phyloP scores from a whole-genome alignment of 1,140 invertebrate genomes.

The Acromyrmex charruanus region DNA sequence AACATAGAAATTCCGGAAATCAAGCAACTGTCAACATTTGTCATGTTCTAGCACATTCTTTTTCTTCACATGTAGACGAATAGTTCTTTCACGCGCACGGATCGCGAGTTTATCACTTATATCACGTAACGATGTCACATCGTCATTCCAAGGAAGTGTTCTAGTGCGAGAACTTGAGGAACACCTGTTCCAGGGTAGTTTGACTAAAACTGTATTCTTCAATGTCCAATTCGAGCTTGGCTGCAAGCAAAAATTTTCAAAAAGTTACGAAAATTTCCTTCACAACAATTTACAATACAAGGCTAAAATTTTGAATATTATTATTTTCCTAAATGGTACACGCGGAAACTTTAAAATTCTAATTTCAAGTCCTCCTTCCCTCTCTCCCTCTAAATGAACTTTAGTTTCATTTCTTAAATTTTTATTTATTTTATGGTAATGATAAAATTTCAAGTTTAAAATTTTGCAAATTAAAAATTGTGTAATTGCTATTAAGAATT shows the following conservation, averaged over 20 bases:
- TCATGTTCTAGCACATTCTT: conserved; percentile 12
- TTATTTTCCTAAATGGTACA: background rate
- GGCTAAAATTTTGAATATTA: background rate
- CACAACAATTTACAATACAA: background rate
- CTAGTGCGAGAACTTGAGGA: conserved; percentile 94
- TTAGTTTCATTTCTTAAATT: background rate
- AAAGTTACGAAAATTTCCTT: background rate
- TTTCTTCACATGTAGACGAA: conserved; percentile 11
- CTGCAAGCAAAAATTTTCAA: conserved; percentile 83
- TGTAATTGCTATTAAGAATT: background rate
- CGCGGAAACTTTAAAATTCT: background rate
- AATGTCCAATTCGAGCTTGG: conserved; percentile 91
- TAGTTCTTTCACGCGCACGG: background rate
- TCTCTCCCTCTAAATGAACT: no score
- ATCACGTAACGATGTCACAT: conserved; percentile 48
- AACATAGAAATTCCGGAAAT: background rate
- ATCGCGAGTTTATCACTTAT: conserved; percentile 60
- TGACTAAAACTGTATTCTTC: conserved; percentile 95
- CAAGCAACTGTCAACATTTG: conserved; percentile 6
- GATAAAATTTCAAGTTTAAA: background rate
- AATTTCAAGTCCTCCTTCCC: no score
- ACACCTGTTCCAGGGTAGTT: conserved; percentile 94
- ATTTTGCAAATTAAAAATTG: background rate
- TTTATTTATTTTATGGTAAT: background rate
- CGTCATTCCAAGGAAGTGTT: conserved; percentile 84